phyloP scores from a whole-genome alignment of 2,888 invertebrate genomes.

The Lasius platythorax region DNA sequence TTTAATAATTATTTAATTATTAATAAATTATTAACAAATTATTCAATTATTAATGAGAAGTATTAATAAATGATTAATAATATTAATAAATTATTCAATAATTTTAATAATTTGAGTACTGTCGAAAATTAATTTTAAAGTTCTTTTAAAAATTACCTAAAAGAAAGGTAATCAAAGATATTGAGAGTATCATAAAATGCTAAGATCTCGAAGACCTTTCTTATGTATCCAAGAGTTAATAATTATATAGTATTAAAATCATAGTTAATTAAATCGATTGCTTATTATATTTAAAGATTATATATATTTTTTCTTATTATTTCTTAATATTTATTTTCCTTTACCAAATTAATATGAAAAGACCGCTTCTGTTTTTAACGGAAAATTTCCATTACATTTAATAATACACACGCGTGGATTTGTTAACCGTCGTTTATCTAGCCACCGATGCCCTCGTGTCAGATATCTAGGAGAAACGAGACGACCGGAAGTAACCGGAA shows the following conservation, averaged over 20 bases:
- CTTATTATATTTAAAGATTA: not conserved
- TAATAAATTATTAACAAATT: not conserved
- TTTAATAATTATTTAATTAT: not conserved
- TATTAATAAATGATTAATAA: not conserved
- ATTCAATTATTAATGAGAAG: no score
- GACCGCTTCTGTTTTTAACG: not conserved
- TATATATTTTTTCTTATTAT: not conserved
- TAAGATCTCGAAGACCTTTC: not conserved
- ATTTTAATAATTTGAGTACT: not conserved
- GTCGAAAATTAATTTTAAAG: not conserved
- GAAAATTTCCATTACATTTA: not conserved
- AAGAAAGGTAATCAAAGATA: not conserved
- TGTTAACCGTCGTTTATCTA: not conserved
- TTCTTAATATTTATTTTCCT: not conserved
- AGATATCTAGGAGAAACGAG: conserved; percentile 7
- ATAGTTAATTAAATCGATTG: not conserved
- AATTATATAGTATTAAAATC: not conserved
- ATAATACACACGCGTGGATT: not conserved
- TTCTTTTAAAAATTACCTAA: not conserved
- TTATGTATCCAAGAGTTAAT: not conserved
- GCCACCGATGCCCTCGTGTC: not conserved
- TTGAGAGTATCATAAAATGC: not conserved
- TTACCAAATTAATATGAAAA: not conserved
- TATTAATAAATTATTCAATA: not conserved
- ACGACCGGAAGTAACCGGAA: conserved; percentile 12